Evolutionary conservation across 2,888 invertebrate species (phyloP), one percentile per base, ranked within the genome.

Genomic region (Drosophila crucigera): DNA sequence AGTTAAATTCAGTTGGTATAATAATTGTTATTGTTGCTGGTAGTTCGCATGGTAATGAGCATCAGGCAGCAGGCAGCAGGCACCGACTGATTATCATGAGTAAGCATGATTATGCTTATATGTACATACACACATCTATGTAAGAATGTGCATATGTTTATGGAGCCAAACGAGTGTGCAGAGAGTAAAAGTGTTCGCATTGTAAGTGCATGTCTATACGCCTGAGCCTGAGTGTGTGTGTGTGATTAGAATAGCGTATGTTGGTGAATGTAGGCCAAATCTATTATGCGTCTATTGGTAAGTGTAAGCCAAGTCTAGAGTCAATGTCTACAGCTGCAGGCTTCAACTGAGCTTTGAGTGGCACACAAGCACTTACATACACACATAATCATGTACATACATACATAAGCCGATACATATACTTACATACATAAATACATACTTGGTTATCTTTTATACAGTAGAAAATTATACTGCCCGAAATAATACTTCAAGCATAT

Each of bases 21-120:
- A 89, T 86, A 86, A 89, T 86, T 89, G 76, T 87, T 78, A 89
- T 75, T 77, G 78, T 73, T 63, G 76, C 65, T 82, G 73, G 49
- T 73, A 61, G 84, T 66, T 72, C 83, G 86, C 83, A 90, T 90
- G 90, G 90, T 88, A 84, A 84, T 90, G 85, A 90, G 88, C 90
- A 82, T 70, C 54, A 76, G 59, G 69, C 78, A 73, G 64, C 30
- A 61, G 65, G 25, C 73, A 55, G 22, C 39, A 69, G 62, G 60
- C 78, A 77, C 58, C 75, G 77, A 75, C 89, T 84, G 89, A 86
- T 86, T 90, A 89, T 80, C 90, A 80, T 86, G 89, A 90, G 89
- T 85, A 86, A 85, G 89, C 85, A 82, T 87, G 80, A 87, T 87
- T 87, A 91, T 91, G 91, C 69, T 78, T 76, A 83, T 91, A 67